Evolutionary conservation across 2,888 invertebrate species (phyloP), one percentile per base, ranked within the genome.

Genomic region (Monochamus alternatus): DNA sequence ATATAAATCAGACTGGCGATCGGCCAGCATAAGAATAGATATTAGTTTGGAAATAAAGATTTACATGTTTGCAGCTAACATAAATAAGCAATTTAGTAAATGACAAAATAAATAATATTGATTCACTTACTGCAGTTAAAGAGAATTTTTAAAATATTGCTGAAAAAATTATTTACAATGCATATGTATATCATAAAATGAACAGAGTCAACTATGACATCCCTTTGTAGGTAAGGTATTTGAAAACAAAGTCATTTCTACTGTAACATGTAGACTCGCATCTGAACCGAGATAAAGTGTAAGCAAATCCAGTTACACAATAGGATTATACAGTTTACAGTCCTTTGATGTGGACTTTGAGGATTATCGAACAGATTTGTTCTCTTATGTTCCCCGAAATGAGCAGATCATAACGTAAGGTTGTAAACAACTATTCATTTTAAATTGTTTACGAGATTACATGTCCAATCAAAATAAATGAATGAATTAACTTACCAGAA

Each of bases 301-400:
- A 75, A 70, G 75, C 75, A 75, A 75, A 75, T 75, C 70, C 64
- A 70, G 70, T 70, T 75, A 75, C 64, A 75, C 69, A 75, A 75
- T 67, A 69, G 69, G 75, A 75, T 75, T 75, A 75, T 70, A 64
- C 75, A 69, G 75, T 70, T 55, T 59, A 55, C 4, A 64, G 47
- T 64, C 69, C 75, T 75, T 75, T 75, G 75, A 75, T 59, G 75
- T 70, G 75, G 75, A 75, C 75, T 69, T 75, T 69, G 64, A 62
- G 75, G 65, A 75, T 75, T 75, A 75, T 70, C 69, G 75, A 64
- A 55, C 70, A 75, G 64, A 68, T 68, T 67, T 55, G 58, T 64
- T 68, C 68, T 43, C 59, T 68, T 59, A 59, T 59, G 68, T 68
- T n/a, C 38, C 58, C 14, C 32, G 38, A 38, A 68, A 59, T 59